Evolutionary conservation across 2,888 invertebrate genomes (phyloP), one percentile per base, ranked within the genome.

Genomic region (Chalcosyrphus nemorum): DNA sequence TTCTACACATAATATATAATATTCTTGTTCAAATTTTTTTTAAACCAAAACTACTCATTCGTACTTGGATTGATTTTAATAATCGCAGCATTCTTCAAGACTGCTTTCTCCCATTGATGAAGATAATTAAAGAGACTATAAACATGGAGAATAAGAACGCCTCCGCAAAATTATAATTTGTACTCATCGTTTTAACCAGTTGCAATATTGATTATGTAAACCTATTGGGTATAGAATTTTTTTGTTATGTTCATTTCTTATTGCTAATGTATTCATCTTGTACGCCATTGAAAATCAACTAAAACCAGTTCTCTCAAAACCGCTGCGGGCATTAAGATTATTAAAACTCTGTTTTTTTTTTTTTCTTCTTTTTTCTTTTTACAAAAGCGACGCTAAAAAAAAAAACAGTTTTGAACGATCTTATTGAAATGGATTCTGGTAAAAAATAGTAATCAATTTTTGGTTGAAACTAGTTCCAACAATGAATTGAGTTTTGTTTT

Each of bases 301-400:
- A 9, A 24, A 43, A 59, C 59, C 41, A 43, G 59, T 59, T 59
- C 24, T 59, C n/a, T 41, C 6, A 24, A 50, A n/a, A 13, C n/a
- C 4, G n/a, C 1, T n/a, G 13, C 0, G 38, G 38, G 32, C 7
- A 38, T 38, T 11, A 13, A 13, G 38, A 38, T 38, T 38, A 13
- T 38, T 38, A 38, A 38, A 38, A n/a, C n/a, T n/a, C n/a, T n/a
- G n/a, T n/a, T n/a, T n/a, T n/a, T n/a, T n/a, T n/a, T n/a, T n/a
- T n/a, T n/a, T n/a, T n/a, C n/a, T n/a, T n/a, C n/a, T n/a, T n/a
- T n/a, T 5, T 38, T 38, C 38, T 13, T 38, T 13, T 38, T 38
- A 3, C 3, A 32, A 32, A 32, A 24, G 4, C 29, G 7, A 32
- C 9, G 32, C 32, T 11, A 32, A 6, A n/a, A n/a, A n/a, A n/a